phyloP scores from a whole-genome alignment of 2,888 invertebrate genomes.

The Apotomis turbidana region DNA sequence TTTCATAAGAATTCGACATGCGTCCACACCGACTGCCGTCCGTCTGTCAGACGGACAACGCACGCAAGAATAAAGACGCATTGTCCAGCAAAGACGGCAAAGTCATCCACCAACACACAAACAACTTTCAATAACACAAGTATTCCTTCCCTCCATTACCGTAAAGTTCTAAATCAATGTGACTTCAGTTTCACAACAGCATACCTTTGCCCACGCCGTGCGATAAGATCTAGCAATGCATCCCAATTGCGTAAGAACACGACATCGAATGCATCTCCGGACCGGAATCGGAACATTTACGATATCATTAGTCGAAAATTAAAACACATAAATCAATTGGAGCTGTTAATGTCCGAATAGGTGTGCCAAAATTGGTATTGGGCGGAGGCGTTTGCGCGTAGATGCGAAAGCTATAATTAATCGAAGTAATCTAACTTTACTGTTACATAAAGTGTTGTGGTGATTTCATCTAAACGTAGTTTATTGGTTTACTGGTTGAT shows the following conservation, averaged over 20 bases:
- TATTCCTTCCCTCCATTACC: background rate
- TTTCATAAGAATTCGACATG: slow-evolving; percentile 47
- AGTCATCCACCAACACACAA: slow-evolving; percentile 29
- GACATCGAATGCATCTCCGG: slow-evolving; percentile 57
- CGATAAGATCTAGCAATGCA: slow-evolving; percentile 62
- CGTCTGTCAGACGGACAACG: slow-evolving; percentile 46
- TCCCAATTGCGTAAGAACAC: slow-evolving; percentile 68
- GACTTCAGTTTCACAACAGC: slow-evolving; percentile 14
- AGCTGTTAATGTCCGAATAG: slow-evolving; percentile 39
- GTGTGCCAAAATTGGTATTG: slow-evolving; percentile 36
- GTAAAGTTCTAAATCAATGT: slow-evolving; percentile 16
- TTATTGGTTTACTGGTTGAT: slow-evolving; percentile 2
- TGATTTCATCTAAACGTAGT: slow-evolving; percentile 20
- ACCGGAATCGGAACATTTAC: slow-evolving; percentile 36
- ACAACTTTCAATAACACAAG: background rate
- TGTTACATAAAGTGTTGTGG: slow-evolving; percentile 25
- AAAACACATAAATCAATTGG: slow-evolving; percentile 39
- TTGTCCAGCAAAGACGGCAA: slow-evolving; percentile 44
- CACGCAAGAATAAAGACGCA: slow-evolving; percentile 44
- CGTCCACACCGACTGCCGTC: slow-evolving; percentile 39
- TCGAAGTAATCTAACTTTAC: slow-evolving; percentile 25
- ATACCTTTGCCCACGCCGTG: slow-evolving; percentile 44
- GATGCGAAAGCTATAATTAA: slow-evolving; percentile 37
- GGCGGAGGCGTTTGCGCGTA: slow-evolving; percentile 23
- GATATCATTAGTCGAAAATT: slow-evolving; percentile 38